Evolutionary conservation across 2,797 vertebrate genomes (phyloP).

Genomic region (Helostoma temminkii): DNA sequence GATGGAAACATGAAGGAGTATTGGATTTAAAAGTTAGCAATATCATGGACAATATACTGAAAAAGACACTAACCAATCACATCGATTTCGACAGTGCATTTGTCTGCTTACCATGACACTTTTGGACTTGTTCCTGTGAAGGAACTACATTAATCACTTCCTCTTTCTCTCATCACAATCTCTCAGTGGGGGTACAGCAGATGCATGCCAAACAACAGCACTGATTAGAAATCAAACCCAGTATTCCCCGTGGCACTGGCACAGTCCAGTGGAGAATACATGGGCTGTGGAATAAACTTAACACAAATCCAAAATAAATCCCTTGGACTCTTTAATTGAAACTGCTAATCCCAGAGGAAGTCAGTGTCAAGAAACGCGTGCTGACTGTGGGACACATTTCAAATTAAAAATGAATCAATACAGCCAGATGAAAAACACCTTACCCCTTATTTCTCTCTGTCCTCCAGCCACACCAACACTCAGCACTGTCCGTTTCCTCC

Average conservation of each 20-base stretch:
- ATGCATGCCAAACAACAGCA: conserved; percentile 38
- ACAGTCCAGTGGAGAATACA: conserved; percentile 39
- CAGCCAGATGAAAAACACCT: conserved; percentile 30
- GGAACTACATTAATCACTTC: conserved; percentile 36
- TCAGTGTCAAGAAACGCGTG: conserved; percentile 20
- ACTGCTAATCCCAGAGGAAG: conserved; percentile 29
- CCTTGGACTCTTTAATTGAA: conserved; percentile 42
- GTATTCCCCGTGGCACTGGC: conserved; percentile 8
- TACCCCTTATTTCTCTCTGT: not conserved
- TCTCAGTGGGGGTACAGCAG: conserved; percentile 27
- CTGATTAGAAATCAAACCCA: conserved; percentile 34
- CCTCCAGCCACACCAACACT: not conserved
- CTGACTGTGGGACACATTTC: conserved; percentile 30
- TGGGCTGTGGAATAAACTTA: conserved; percentile 19
- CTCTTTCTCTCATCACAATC: conserved; percentile 8
- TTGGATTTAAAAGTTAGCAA: not conserved
- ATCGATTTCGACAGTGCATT: conserved; percentile 15
- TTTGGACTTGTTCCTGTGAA: conserved; percentile 26
- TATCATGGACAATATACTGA: not conserved
- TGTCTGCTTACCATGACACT: conserved; percentile 10
- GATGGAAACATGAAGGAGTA: not conserved
- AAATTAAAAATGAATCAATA: conserved; percentile 53
- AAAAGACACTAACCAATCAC: conserved; percentile 5
- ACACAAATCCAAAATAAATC: conserved; percentile 45
- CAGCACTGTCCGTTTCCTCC: not conserved